Evolutionary conservation across 1,140 invertebrate species (phyloP), one percentile per base, ranked within the genome.

Genomic region (Aphelinus atriplicis): DNA sequence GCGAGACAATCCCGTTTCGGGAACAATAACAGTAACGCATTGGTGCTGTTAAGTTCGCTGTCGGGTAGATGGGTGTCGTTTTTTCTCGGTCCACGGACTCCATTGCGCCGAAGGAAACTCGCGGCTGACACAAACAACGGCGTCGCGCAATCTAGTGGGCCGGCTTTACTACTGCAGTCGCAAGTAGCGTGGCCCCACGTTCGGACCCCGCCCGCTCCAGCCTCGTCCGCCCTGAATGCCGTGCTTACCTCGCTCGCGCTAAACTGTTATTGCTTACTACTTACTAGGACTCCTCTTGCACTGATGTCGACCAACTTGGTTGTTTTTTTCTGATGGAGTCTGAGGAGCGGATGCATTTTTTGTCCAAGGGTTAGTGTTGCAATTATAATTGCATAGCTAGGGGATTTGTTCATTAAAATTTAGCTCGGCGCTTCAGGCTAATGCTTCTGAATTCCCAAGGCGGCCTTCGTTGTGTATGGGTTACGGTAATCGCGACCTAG

Each of bases 1-100:
- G 48, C 47, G 51, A 56, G 43, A 48, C 46, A 50, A 61, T 60
- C 50, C 47, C 26, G 10, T 55, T 7, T 55, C 60, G 47, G 43
- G n/a, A n/a, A n/a, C 70, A 63, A 71, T 63, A 71, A 45, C 60
- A 43, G 50, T 64, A 71, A 71, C 10, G 70, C 60, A 64, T 71
- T 57, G 60, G 3, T 57, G 70, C 43, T 64, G 60, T 70, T 61
- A 70, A 70, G 53, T 2, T 50, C 26, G 26, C 26, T 26, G 26
- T 26, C 26, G 26, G 26, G 26, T 26, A 26, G 26, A 26, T 26
- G 26, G 26, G 26, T 26, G 0, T 26, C 26, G 26, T 26, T 26
- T 26, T 26, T 26, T 26, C 26, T 26, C 26, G 26, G 26, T 26
- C 26, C 26, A 26, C 26, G 26, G 26, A 26, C 26, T 26, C 26